Base-by-base conservation (phyloP, 2,113 vertebrate species). In the Garra rufa region DNA sequence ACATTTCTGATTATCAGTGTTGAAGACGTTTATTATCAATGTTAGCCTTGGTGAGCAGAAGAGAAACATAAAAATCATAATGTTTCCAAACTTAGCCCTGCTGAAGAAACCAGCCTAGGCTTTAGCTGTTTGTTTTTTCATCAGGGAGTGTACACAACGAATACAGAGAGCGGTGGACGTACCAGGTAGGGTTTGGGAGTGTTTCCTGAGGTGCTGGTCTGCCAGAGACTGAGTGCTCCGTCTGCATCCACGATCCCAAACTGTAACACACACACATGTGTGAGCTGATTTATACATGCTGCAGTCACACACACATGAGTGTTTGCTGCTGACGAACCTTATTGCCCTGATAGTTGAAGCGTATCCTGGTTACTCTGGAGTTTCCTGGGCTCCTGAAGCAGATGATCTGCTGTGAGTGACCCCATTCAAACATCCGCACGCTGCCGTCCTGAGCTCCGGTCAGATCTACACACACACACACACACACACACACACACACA, bases 381-480 rank as follows among this genome's bases (percentile, higher is more conserved):
- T 97, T 98, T 73, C 98, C 97, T 7, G 97, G 95, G 92, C 97
- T 94, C n/a, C 98, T 95, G 92, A 98, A 99, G 91, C 97, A 99
- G 38, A 95, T 95, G 91, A 99, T 98, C 92, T 99, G 97, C 89
- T 99, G 97, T 1, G 96, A 97, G 85, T 99, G 98, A 70, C 98
- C 98, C 98, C 98, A 99, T 84, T 99, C 98, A 89, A 99, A 99
- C 98, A 99, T 99, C 89, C 97, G 95, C 77, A 99, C 98, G 26
- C 98, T 99, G 21, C 98, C 98, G 38, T 99, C 98, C 65, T 99
- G 98, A 87, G 97, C 98, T 67, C 98, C 98, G 0, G 97, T 99
- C 88, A 99, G 93, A 91, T 99, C 98, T 99, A 90, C 9, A 57
- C 50, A 21, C 43, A 83, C 52, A 85, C 46, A n/a, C n/a, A n/a